A percentile compares a stretch with the other conserved stretches of the same genome.
These are phyloP conservation scores for Neoaliturus tenellus DNA, from an alignment of 2,888 invertebrate species.

Conservation along the genomic window DNA sequence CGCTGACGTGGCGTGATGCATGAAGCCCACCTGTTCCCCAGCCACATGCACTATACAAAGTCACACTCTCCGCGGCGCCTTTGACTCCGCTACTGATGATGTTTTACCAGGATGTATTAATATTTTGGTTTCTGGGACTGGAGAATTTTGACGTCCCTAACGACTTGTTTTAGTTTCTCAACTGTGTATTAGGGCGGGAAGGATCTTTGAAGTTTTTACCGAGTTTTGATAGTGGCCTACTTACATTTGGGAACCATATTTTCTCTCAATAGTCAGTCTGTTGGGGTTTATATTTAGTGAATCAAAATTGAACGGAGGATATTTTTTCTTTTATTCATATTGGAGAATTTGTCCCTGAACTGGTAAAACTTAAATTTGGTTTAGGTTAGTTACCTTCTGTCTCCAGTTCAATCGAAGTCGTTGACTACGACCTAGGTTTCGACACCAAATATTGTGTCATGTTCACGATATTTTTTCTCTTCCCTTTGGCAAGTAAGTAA, in stretches of 20 bases:
- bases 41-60: slow-evolving; percentile 27
- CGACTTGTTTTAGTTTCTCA: neutral
- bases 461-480: no score
- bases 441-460: no score
- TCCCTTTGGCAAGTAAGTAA: no score
- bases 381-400: neutral
- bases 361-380: neutral
- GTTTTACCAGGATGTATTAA: slow-evolving; percentile 9
- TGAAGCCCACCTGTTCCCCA: slow-evolving; percentile 32
- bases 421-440: neutral
- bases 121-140: neutral
- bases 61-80: slow-evolving; percentile 20
- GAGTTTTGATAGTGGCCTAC: no score
- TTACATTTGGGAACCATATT: neutral
- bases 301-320: no score
- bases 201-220: neutral
- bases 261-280: neutral
- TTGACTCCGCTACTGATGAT: slow-evolving; percentile 19
- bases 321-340: neutral
- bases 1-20: slow-evolving; percentile 14
- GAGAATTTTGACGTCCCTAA: slow-evolving; percentile 11
- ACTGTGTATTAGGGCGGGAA: neutral
- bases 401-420: neutral
- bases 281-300: neutral
- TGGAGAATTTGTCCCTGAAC: no score